phyloP scores from a whole-genome alignment of 2,797 vertebrate species.

The Acanthopagrus latus region DNA sequence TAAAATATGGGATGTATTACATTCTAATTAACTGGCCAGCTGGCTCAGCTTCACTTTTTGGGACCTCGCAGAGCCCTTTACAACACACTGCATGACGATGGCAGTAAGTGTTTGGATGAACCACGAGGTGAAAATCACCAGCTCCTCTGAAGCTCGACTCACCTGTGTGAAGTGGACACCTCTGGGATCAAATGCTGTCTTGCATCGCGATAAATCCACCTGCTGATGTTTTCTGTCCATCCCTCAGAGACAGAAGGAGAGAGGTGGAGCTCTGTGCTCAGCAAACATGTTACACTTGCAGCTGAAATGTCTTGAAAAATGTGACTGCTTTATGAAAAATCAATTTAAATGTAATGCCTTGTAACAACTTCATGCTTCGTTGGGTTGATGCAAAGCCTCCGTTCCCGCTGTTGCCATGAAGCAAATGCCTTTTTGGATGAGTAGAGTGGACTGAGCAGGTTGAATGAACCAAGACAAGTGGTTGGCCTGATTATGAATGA shows the following conservation, averaged over 20 bases:
- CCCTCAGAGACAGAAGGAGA: slow-evolving; percentile 2
- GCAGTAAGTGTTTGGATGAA: neutral
- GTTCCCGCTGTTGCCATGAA: neutral
- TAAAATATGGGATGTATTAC: no score
- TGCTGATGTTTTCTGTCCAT: neutral
- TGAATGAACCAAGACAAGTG: neutral
- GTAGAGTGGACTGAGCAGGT: neutral
- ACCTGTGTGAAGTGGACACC: neutral
- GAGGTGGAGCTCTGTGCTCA: neutral
- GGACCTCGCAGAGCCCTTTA: no score
- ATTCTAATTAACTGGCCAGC: no score
- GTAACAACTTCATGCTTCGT: neutral
- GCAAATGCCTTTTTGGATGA: neutral
- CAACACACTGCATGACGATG: no score
- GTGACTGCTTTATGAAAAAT: neutral
- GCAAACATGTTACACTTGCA: neutral
- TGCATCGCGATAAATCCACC: neutral
- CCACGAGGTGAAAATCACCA: neutral
- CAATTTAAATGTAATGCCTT: neutral
- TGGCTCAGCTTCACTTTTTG: no score
- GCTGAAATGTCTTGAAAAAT: neutral
- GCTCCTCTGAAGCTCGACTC: neutral
- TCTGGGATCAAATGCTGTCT: neutral
- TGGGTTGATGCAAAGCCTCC: neutral
- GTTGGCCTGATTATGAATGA: no score